A percentile compares a stretch with the other conserved stretches of the same genome.
Conservation (phyloP, 1,140 invertebrate genomes). For the Bombus superbus region DNA sequence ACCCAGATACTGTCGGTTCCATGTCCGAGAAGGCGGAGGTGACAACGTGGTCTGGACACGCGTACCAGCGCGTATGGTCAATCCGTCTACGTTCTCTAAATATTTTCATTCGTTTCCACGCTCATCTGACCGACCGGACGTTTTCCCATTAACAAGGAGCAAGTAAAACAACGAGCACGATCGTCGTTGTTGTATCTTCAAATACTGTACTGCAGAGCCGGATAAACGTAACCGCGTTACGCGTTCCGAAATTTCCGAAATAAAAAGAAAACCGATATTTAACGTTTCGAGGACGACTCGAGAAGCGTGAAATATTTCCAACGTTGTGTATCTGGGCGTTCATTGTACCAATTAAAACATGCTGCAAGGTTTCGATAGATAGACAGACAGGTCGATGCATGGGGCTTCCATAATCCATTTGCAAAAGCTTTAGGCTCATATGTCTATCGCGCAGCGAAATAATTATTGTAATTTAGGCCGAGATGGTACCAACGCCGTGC, state of each 20-base stretch:
- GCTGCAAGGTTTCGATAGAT: slow-evolving; percentile 67
- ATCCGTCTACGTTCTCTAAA: background rate
- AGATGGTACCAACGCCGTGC: background rate
- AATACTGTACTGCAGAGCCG: too few relatives aligned
- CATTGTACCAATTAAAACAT: slow-evolving; percentile 67
- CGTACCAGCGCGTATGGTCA: background rate
- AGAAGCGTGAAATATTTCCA: slow-evolving; percentile 37
- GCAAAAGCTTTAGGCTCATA: slow-evolving; percentile 58
- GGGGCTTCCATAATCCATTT: slow-evolving; percentile 71
- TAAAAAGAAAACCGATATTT: background rate
- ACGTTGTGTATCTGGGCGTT: slow-evolving; percentile 22
- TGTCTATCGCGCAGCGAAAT: slow-evolving; percentile 31
- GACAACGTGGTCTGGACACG: slow-evolving; percentile 7
- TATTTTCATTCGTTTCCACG: background rate
- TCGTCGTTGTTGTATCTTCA: background rate
- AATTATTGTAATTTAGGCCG: slow-evolving; percentile 52
- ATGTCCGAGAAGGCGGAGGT: background rate
- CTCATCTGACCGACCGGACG: background rate
- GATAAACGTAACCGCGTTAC: background rate
- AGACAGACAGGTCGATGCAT: slow-evolving; percentile 56
- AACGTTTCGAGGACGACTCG: background rate
- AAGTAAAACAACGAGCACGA: background rate
- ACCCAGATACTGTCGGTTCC: slow-evolving; percentile 33
- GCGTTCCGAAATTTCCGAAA: background rate
- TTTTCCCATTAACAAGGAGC: too few relatives aligned